phyloP scores from a whole-genome alignment of 2,888 invertebrate genomes.

The Euzetes globulus region DNA sequence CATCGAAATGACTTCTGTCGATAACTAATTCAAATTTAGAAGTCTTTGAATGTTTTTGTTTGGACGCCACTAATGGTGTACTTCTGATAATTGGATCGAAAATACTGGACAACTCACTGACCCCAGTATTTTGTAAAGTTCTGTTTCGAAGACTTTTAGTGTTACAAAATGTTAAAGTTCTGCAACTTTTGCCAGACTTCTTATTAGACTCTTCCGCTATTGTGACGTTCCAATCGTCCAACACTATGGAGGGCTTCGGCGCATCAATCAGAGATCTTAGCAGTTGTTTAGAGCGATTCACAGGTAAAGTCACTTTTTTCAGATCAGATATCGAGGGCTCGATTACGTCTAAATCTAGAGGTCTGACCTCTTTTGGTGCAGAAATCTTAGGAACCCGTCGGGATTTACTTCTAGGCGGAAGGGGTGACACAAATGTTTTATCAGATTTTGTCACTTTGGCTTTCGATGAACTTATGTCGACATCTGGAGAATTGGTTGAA shows the following conservation, averaged over 20 bases:
- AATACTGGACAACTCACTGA: not conserved
- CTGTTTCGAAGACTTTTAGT: too few relatives aligned
- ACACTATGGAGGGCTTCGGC: too few relatives aligned
- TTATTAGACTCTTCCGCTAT: too few relatives aligned
- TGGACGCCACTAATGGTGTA: not conserved
- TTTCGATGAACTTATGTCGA: not conserved
- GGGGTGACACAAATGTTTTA: not conserved
- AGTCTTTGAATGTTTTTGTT: not conserved
- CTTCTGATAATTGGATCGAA: not conserved
- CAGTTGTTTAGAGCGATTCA: too few relatives aligned
- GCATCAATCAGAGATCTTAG: too few relatives aligned
- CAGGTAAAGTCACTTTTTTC: not conserved
- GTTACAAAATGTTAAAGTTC: too few relatives aligned
- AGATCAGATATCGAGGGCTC: too few relatives aligned
- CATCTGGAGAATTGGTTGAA: not conserved
- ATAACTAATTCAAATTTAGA: not conserved
- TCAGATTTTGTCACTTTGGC: not conserved
- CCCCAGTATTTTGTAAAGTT: not conserved
- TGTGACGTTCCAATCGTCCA: too few relatives aligned
- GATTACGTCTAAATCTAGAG: not conserved
- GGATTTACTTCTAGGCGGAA: not conserved
- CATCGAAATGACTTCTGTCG: not conserved
- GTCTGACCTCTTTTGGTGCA: not conserved
- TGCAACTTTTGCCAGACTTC: too few relatives aligned
- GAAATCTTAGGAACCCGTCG: not conserved